Evolutionary conservation across 2,113 vertebrate species (phyloP).

Genomic region (Xenotilapia caudafasciata): DNA sequence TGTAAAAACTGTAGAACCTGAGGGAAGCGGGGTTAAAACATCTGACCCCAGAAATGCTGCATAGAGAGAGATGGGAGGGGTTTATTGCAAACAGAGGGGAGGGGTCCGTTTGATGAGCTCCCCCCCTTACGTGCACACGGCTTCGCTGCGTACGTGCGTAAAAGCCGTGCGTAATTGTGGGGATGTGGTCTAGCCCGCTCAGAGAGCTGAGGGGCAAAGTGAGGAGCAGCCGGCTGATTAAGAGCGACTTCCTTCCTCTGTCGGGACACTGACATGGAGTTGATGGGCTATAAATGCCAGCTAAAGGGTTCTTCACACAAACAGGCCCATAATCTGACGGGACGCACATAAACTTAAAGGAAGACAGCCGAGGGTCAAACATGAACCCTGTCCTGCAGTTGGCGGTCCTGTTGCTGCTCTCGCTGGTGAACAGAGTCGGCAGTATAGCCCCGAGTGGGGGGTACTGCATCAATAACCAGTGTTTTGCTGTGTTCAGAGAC

Average conservation of each 20-base stretch:
- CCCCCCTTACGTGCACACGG: neutral
- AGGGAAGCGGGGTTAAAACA: neutral
- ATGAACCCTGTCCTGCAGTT: constrained; percentile 41
- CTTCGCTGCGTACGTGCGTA: constrained; percentile 9
- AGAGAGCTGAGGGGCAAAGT: neutral
- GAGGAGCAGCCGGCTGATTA: neutral
- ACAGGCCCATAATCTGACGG: neutral
- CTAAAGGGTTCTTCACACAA: neutral
- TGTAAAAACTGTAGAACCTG: neutral
- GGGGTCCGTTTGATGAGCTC: neutral
- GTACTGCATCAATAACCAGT: constrained; percentile 43
- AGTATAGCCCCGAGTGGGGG: neutral
- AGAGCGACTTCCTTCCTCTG: constrained; percentile 50
- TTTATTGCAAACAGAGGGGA: neutral
- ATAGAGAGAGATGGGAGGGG: neutral
- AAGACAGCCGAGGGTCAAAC: neutral
- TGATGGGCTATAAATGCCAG: constrained; percentile 43
- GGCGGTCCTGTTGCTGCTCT: neutral
- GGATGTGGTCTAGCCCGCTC: neutral
- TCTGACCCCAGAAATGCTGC: neutral
- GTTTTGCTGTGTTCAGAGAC: constrained; percentile 12
- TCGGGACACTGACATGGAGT: constrained; percentile 22
- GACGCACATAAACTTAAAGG: neutral
- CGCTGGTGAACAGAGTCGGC: neutral
- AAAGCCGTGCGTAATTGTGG: constrained; percentile 25